A percentile compares a stretch with the other conserved stretches of the same genome.
Conservation (phyloP, 2,888 invertebrate genomes). For the Andrena chrysosceles region DNA sequence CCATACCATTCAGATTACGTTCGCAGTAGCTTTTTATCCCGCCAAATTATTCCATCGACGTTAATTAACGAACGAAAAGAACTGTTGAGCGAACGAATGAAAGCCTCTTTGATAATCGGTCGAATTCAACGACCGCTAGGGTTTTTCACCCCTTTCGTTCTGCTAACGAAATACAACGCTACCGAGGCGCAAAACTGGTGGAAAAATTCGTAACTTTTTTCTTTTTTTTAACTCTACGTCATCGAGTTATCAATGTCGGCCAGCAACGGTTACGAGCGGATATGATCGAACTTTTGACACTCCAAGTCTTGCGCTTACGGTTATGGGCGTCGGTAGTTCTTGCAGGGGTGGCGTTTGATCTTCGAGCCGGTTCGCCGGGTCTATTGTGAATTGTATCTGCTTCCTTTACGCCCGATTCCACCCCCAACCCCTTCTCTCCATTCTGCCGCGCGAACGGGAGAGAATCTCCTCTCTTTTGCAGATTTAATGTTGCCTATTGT, state of each 20-base stretch:
- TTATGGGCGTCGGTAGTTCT: constrained; percentile 77
- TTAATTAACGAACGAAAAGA: neutral
- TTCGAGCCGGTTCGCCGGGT: constrained; percentile 83
- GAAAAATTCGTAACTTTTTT: constrained; percentile 16
- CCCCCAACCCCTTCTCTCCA: constrained; percentile 39
- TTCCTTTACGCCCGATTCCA: constrained; percentile 76
- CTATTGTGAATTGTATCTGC: constrained; percentile 84
- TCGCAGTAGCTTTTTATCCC: neutral
- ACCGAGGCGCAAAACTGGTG: neutral
- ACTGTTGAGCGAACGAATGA: constrained; percentile 20
- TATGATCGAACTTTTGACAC: constrained; percentile 13
- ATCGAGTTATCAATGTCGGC: neutral
- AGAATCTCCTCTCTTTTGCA: constrained; percentile 78
- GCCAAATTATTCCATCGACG: neutral
- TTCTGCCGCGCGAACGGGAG: constrained; percentile 48
- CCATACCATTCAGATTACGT: neutral
- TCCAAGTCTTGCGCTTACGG: constrained; percentile 60
- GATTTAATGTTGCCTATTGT: constrained; percentile 81
- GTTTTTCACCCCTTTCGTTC: constrained; percentile 21
- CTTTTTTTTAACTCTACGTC: neutral
- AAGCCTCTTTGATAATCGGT: constrained; percentile 39
- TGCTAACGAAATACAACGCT: constrained; percentile 38
- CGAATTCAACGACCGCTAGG: constrained; percentile 31
- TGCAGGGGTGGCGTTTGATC: constrained; percentile 81
- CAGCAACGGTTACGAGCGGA: neutral